Evolutionary conservation across 92 coral and sea anemone species (phyloP), one percentile per base, ranked within the genome.

Genomic region (Diadumene lineata): DNA sequence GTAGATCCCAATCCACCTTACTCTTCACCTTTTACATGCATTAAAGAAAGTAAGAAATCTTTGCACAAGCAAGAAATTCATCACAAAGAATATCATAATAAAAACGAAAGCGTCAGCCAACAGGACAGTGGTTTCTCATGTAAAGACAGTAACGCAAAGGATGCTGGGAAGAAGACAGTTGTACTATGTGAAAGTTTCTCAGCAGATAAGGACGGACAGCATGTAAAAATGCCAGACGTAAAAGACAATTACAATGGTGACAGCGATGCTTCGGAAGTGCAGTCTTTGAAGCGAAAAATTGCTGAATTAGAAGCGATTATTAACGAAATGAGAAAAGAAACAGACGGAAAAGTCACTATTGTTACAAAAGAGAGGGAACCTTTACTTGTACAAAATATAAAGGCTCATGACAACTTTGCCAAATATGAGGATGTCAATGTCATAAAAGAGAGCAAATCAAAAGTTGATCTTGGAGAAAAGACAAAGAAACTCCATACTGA

Each of bases 281-380:
- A 69, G 11, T 72, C 68, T 60, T 60, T 76, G 78, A 82, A 81
- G 69, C 69, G 70, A 23, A 72, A 73, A 68, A 34, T 76, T 43
- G 74, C 88, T 31, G 73, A 78, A 38, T 74, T 77, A 25, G 88
- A 83, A 64, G 30, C 74, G 21, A 51, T 64, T 19, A 57, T 83
- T 56, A 79, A 72, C 64, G 66, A 69, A 56, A 66, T 75, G 56
- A 57, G 26, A 64, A 38, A 43, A 64, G 88, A 83, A 30, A 70
- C 73, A 62, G 6, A 30, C 22, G 65, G 7, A 60, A 13, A 38
- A 13, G 13, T 38, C 8, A 2, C n/a, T 53, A 16, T 22, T 16
- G 60, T 38, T 38, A 6, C 48, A 38, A 13, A 6, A 38, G 48
- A 38, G 48, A 38, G 7, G 48, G 7, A 38, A 38, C 48, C 6